Evolutionary conservation across 1,140 invertebrate species (phyloP), one percentile per base, ranked within the genome.

Genomic region (Vanessa atalanta): DNA sequence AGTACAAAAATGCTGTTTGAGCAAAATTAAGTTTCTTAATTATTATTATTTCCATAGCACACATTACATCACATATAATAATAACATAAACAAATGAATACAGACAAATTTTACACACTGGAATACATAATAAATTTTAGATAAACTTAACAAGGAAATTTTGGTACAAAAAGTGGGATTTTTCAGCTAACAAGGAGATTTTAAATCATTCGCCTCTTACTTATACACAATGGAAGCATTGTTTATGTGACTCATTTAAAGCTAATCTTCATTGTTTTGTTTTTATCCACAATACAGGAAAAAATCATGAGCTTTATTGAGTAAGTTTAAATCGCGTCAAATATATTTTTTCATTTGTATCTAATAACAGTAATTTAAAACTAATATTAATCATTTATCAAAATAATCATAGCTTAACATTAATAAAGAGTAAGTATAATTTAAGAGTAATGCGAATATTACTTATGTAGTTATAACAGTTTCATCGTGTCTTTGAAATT

Each of bases 1-100:
- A 51, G 69, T 70, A 68, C 48, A 71, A 65, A 72, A 72, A 74
- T 74, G 67, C 72, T 74, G 20, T 70, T 48, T 73, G 67, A 74
- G 66, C 55, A 74, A 11, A 70, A 31, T 55, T 48, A 55, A 69
- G 31, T 23, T 60, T 16, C 65, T 43, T 72, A 66, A 47, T 73
- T 31, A 16, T 50, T 16, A 72, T 67, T 60, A 64, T 60, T 70
- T 47, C 16, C 20, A 23, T 57, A 57, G 53, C 53, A 57, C 53
- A 57, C 14, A 71, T 53, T 43, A 48, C n/a, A 65, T 65, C 13
- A 47, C 51, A 50, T 23, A 55, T 26, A 31, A 47, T 47, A 55
- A 57, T 51, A 69, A 67, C 55, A 69, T 31, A 53, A 73, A 57
- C 37, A 23, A 68, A 47, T 31, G 51, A 73, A 57, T 37, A 23